phyloP scores from a whole-genome alignment of 2,888 invertebrate genomes.

The Celastrina argiolus region DNA sequence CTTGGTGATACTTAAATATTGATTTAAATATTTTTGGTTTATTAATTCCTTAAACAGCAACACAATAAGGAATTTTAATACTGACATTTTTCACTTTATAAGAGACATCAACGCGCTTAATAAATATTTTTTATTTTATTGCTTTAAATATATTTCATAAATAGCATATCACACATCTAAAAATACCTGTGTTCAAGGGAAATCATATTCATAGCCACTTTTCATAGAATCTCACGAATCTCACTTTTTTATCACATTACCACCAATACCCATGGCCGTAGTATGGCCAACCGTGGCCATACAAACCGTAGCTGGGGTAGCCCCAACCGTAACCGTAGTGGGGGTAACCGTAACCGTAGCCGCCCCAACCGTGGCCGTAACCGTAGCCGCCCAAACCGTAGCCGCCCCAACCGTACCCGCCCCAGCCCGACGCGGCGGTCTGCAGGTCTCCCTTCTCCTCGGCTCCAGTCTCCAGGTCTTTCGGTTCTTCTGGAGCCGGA shows the following conservation, averaged over 20 bases:
- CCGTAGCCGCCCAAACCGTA: conserved; percentile 34
- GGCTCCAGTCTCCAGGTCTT: conserved; percentile 44
- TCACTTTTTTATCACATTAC: conserved; percentile 17
- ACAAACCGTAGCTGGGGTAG: conserved; percentile 36
- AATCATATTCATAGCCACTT: not conserved
- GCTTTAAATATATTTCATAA: not conserved
- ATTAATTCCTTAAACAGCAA: not conserved
- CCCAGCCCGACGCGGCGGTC: conserved; percentile 63
- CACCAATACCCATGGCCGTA: conserved; percentile 35
- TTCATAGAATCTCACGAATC: conserved; percentile 1
- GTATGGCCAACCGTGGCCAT: conserved; percentile 34
- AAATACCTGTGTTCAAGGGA: not conserved
- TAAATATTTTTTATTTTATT: not conserved
- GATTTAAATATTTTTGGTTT: not conserved
- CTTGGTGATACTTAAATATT: not conserved
- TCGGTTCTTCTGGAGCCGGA: conserved; percentile 48
- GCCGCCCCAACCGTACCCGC: conserved; percentile 47
- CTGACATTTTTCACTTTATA: not conserved
- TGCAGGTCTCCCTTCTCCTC: conserved; percentile 61
- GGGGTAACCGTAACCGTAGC: conserved; percentile 37
- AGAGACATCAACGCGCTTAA: not conserved
- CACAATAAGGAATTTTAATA: not conserved
- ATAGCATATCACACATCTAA: not conserved
- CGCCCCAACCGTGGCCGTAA: conserved; percentile 40
- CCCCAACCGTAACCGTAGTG: conserved; percentile 41